Base-by-base conservation (phyloP, 2,113 vertebrate species). In the Gambusia affinis region DNA sequence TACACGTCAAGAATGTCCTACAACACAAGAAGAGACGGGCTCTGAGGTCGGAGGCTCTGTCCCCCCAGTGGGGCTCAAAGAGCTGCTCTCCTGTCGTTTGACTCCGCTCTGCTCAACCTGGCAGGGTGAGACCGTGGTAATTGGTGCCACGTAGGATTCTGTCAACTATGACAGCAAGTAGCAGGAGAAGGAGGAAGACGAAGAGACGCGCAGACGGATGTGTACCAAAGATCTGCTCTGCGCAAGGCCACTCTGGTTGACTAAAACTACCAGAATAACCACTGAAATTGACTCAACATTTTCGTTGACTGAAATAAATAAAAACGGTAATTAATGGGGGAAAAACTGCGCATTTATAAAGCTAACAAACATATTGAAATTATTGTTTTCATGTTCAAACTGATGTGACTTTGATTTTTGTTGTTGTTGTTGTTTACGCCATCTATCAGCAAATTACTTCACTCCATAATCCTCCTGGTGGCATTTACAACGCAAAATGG, bases 121-220 rank as follows among this genome's bases (percentile, higher is more conserved):
- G 80, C 80, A 80, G 76, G 60, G 71, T 42, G 68, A 80, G 76
- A 82, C 85, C 1, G n/a, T 42, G 44, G 72, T 88, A 89, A 89
- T 84, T 89, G 87, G 82, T 89, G 88, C 73, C 82, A 81, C 64
- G 22, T 76, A 78, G 60, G 82, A 90, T 79, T 80, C 87, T 84
- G 82, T 87, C 85, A 85, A 29, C 69, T 78, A 8, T 31, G 83
- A 75, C 33, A 66, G 75, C 75, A 85, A 81, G 81, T 83, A 76
- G 72, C 78, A 76, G 67, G 73, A 76, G 70, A 88, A 35, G 64
- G 29, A 75, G 8, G 51, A n/a, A 17, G 72, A 76, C 24, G 71
- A 31, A 76, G 42, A 76, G 63, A 68, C 12, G 47, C 17, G 11
- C 12, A 44, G 44, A 64, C 29, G 67, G 35, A 76, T 42, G 65